Conservation (phyloP, 2,888 invertebrate genomes). For the Perdita meconis region DNA sequence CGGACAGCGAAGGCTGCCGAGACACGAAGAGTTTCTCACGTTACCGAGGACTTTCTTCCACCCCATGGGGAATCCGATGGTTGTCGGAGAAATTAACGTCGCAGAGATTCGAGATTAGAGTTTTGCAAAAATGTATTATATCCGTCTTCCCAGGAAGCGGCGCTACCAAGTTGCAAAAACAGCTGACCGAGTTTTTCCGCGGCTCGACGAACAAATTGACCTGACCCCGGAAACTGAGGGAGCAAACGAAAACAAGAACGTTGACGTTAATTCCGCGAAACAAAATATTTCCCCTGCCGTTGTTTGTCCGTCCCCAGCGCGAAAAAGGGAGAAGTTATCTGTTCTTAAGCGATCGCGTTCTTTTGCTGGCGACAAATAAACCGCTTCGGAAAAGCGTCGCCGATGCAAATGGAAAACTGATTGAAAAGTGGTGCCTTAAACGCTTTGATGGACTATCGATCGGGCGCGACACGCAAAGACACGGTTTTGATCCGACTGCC, state of each 20-base stretch:
- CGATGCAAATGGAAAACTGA: slow-evolving; percentile 71
- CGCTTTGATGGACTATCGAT: slow-evolving; percentile 70
- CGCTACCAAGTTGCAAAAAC: no score
- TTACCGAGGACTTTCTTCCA: slow-evolving; percentile 51
- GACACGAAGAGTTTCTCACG: slow-evolving; percentile 65
- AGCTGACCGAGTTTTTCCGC: no score
- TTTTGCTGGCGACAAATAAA: slow-evolving; percentile 46
- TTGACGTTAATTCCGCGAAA: slow-evolving; percentile 7
- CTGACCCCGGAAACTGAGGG: no score
- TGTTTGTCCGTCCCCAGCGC: neutral
- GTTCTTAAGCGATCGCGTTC: slow-evolving; percentile 25
- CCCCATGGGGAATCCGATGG: slow-evolving; percentile 40
- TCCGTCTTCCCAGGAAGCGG: no score
- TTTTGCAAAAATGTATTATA: no score
- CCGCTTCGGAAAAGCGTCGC: slow-evolving; percentile 57
- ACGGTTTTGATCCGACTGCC: slow-evolving; percentile 70
- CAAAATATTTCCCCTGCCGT: neutral
- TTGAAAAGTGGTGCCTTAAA: slow-evolving; percentile 73
- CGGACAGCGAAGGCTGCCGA: slow-evolving; percentile 45
- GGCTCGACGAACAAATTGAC: no score
- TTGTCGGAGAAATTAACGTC: slow-evolving; percentile 26
- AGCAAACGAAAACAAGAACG: neutral
- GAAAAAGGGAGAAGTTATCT: slow-evolving; percentile 23
- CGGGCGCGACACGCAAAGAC: slow-evolving; percentile 62
- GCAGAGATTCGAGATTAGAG: no score